A percentile compares a stretch with the other conserved stretches of the same genome.
These are phyloP conservation scores for Phrynocephalus versicolor DNA, from an alignment of 2,113 vertebrate species.

Conservation along the genomic window DNA sequence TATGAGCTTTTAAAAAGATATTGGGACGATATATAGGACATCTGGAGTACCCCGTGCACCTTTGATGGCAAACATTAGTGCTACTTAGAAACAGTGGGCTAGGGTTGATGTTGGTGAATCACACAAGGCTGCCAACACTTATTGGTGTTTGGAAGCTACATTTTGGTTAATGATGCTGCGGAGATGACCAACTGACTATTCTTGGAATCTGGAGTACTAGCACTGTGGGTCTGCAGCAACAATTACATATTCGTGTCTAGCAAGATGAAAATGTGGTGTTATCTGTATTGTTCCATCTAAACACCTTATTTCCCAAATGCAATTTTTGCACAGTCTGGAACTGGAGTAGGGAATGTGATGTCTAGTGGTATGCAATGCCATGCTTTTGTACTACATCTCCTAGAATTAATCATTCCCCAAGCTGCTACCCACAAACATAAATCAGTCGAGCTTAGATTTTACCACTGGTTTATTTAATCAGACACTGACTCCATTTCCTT, in stretches of 20 bases:
- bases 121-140: not conserved
- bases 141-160: not conserved
- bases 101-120: not conserved
- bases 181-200: not conserved
- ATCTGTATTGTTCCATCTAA: not conserved
- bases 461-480: no score
- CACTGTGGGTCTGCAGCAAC: not conserved
- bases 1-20: not conserved
- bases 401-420: no score
- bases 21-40: not conserved
- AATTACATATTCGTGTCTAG: not conserved
- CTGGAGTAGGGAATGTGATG: not conserved
- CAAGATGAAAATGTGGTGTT: not conserved
- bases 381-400: not conserved
- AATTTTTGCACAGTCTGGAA: not conserved
- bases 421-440: no score
- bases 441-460: no score
- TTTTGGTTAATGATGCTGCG: not conserved
- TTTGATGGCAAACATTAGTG: not conserved
- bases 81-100: not conserved
- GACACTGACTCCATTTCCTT: no score
- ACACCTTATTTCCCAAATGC: not conserved
- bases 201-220: not conserved
- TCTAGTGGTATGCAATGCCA: no score
- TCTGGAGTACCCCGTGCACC: not conserved